phyloP scores from a whole-genome alignment of 2,888 invertebrate species.

The Chymomyza amoena region DNA sequence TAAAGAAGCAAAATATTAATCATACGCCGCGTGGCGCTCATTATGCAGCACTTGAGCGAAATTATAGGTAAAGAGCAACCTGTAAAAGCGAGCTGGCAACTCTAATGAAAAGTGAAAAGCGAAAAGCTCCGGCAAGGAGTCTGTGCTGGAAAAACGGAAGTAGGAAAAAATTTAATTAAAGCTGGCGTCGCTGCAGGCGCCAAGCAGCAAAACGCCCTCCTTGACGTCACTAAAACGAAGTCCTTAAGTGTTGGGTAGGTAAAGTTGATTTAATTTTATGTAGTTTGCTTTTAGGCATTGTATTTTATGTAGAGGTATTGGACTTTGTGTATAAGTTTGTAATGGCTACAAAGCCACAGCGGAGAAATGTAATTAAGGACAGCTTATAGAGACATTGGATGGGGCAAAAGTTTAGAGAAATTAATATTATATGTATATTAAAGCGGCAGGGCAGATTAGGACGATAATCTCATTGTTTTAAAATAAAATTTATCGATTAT shows the following conservation, averaged over 20 bases:
- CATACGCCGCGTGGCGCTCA: slow-evolving; percentile 72
- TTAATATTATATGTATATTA: background rate
- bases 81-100: slow-evolving; percentile 17
- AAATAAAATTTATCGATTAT: too few relatives aligned
- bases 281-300: background rate
- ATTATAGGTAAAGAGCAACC: slow-evolving; percentile 29
- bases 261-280: slow-evolving; percentile 37
- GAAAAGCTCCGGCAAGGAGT: too few relatives aligned
- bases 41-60: slow-evolving; percentile 66
- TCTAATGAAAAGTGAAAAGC: too few relatives aligned
- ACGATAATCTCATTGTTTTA: too few relatives aligned
- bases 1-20: slow-evolving; percentile 67
- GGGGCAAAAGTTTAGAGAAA: background rate
- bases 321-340: background rate
- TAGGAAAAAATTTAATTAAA: slow-evolving; percentile 67
- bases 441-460: background rate
- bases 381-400: slow-evolving; percentile 16
- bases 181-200: slow-evolving; percentile 55
- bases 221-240: slow-evolving; percentile 2
- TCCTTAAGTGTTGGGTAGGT: slow-evolving; percentile 28
- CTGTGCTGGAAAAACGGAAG: slow-evolving; percentile 45
- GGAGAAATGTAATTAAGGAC: background rate
- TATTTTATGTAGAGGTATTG: slow-evolving; percentile 23
- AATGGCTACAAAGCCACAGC: background rate
- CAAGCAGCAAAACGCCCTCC: background rate